These are phyloP conservation scores for Lytechinus variegatus DNA, from an alignment of 35 echinoderm and acorn worm genomes.

Conservation along the genomic window DNA sequence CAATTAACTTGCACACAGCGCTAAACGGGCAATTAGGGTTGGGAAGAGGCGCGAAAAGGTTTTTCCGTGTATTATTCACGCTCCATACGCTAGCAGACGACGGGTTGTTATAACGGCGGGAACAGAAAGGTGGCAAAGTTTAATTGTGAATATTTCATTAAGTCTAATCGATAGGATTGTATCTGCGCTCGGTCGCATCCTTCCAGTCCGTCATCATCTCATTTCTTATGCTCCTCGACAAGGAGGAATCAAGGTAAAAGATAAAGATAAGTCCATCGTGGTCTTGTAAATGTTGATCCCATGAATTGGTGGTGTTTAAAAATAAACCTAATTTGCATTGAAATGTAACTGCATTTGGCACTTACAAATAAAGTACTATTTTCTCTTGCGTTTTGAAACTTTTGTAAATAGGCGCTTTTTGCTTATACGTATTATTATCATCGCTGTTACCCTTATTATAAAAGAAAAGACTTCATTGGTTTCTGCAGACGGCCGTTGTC, in stretches of 20 bases:
- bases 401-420: no score
- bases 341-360: no score
- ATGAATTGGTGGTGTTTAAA: background rate
- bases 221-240: background rate
- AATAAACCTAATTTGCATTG: no score
- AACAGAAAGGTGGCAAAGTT: background rate
- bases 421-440: no score
- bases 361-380: no score
- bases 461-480: no score
- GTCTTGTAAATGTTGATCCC: background rate
- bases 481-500: no score
- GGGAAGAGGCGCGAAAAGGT: background rate
- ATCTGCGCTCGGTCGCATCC: background rate
- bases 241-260: background rate
- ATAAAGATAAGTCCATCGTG: background rate
- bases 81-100: background rate
- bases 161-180: background rate
- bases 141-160: constrained; percentile 21
- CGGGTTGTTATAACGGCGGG: background rate
- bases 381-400: no score
- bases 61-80: constrained; percentile 10
- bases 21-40: background rate
- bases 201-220: background rate
- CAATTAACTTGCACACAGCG: background rate
- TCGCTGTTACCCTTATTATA: no score